Evolutionary conservation across 2,888 invertebrate genomes (phyloP), one percentile per base, ranked within the genome.

Genomic region (Trachelus stipa): DNA sequence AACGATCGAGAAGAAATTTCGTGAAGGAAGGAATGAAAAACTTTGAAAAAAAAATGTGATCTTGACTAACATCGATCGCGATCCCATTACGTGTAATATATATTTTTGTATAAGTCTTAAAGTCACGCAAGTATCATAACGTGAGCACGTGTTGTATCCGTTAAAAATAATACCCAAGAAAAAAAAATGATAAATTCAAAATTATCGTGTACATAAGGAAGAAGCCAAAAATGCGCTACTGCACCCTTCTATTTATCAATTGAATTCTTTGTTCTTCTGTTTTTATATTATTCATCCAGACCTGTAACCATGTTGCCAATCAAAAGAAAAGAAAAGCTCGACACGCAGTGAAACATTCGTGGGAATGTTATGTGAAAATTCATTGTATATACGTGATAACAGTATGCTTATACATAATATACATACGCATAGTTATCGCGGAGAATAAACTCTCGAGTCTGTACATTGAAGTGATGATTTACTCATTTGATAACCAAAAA

Each of bases 391-490:
- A 88, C 76, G 83, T 81, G 81, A 81, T 81, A 81, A 71, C 78
- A 75, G 71, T 80, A 73, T 71, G 75, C 69, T 69, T 56, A 75
- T 69, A 76, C 56, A 75, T 76, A 79, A 79, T 77, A 81, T 69
- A 81, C 77, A 77, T 81, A 85, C 81, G 82, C 78, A 81, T 84
- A 84, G 78, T 84, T 87, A 88, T 88, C 83, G 81, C 81, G 79
- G 83, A 84, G 84, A 88, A 88, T 88, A 88, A 88, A 88, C 81
- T 84, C 83, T 88, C 84, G 81, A 85, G 84, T 83, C 83, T 87
- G 85, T 88, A 87, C 82, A 85, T 85, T 82, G 74, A 77, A 83
- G 9, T 0, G 1, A 56, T 9, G 56, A 56, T 23, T 23, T 56
- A 56, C 9, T 56, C 6, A 56, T 56, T 56, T 56, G 15, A 56